phyloP scores from a whole-genome alignment of 2,797 vertebrate species.

The Lithobates sylvaticus region DNA sequence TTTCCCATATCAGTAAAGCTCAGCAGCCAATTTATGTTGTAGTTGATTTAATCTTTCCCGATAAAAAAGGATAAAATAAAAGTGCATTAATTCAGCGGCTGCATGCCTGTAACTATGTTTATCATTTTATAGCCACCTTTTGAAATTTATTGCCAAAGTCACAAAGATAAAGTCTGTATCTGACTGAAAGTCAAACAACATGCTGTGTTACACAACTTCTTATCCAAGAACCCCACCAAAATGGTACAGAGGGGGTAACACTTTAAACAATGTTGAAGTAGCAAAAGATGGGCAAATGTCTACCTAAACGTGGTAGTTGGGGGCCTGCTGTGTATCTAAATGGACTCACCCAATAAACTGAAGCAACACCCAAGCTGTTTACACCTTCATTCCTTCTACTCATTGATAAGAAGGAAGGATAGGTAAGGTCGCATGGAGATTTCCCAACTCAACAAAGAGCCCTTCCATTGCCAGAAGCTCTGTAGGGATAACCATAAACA shows the following conservation, averaged over 20 bases:
- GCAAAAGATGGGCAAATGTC: too few relatives aligned
- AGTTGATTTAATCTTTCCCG: not conserved
- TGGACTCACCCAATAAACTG: too few relatives aligned
- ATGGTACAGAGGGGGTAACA: too few relatives aligned
- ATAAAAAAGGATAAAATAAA: too few relatives aligned
- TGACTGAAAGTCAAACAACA: not conserved
- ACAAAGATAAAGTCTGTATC: not conserved
- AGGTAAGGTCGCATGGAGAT: not conserved
- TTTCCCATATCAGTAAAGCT: not conserved
- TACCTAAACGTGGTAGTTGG: too few relatives aligned
- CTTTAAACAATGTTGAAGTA: too few relatives aligned
- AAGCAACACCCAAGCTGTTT: too few relatives aligned
- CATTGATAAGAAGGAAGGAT: not conserved
- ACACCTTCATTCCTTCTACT: not conserved
- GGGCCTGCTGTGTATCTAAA: too few relatives aligned
- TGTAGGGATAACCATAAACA: not conserved
- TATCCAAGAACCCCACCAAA: too few relatives aligned
- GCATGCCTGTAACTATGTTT: too few relatives aligned
- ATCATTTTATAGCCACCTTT: not conserved
- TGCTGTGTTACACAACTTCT: too few relatives aligned
- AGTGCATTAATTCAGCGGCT: not conserved
- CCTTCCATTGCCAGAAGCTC: not conserved
- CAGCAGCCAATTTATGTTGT: not conserved
- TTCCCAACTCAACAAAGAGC: not conserved
- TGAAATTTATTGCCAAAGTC: not conserved